Percentiles rank a stretch among this genome's conserved stretches.
Conservation (phyloP, 2,113 vertebrate genomes). For the Alligator sinensis region DNA sequence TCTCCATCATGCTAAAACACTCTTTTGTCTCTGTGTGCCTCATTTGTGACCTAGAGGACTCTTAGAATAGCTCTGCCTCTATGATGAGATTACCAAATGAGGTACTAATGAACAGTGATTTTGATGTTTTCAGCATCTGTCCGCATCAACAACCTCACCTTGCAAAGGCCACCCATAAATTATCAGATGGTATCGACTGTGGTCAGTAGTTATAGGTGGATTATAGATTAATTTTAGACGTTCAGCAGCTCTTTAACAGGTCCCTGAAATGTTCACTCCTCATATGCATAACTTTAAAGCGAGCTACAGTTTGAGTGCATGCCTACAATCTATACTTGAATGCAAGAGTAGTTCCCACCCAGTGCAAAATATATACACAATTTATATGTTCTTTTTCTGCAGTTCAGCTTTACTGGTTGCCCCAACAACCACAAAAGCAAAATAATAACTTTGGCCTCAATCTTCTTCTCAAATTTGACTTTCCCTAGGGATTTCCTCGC, state of each 20-base stretch:
- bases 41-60: neutral
- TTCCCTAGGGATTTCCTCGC: neutral
- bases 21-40: neutral
- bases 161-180: neutral
- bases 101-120: neutral
- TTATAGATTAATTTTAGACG: neutral
- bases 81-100: rapidly evolving
- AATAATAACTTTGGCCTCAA: neutral
- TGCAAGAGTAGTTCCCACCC: rapidly evolving
- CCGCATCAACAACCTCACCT: neutral
- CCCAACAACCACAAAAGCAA: neutral
- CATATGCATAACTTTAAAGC: neutral
- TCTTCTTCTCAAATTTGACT: neutral
- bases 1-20: neutral
- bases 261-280: neutral
- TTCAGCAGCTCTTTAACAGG: neutral
- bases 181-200: neutral
- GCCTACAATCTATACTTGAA: neutral
- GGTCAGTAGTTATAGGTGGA: neutral
- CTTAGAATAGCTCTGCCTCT: neutral
- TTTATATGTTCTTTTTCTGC: rapidly evolving
- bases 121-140: neutral
- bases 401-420: neutral
- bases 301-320: neutral
- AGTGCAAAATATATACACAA: neutral